Base-by-base conservation (phyloP, 2,888 invertebrate genomes). In the Rotaria macrura region DNA sequence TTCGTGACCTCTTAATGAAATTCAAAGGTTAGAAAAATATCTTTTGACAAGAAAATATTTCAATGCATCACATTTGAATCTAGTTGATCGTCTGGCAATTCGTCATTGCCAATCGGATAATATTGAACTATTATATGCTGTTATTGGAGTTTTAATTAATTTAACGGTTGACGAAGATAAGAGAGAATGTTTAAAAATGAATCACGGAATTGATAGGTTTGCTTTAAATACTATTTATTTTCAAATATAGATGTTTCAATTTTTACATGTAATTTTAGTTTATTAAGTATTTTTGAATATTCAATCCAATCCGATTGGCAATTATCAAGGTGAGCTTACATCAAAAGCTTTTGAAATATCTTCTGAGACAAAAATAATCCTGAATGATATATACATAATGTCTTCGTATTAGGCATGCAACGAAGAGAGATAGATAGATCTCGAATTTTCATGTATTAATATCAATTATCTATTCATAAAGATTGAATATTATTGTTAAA, bases 111-210 rank as follows among this genome's bases (percentile, higher is more conserved):
- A 93, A 89, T 89, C 91, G 91, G 93, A 93, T 86, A 93, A 94
- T 86, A 91, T 93, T 84, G 93, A 94, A 88, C 92, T 95, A 29
- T 93, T 95, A 0, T 94, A 94, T 89, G 94, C 95, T 12, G 93
- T 94, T 4, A 94, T 94, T 86, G 95, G 95, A 2, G 94, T 95
- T 65, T 92, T 95, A 84, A 95, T 95, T 38, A 95, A 95, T 92
- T 93, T 95, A 88, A 93, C 91, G 91, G 89, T 90, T 20, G 92
- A 92, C 87, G 89, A 90, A 85, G 90, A 91, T 40, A 91, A 90
- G 65, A 87, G 91, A 85, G 87, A 88, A 4, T 87, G 89, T 20
- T 89, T 91, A 52, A 89, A 89, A 86, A 87, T 88, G 49, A 89
- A 90, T 87, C 89, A 89, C 29, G 91, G 91, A n/a, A 89, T 91